Conservation (phyloP, 2,797 vertebrate species). For the Podargus strigoides region DNA sequence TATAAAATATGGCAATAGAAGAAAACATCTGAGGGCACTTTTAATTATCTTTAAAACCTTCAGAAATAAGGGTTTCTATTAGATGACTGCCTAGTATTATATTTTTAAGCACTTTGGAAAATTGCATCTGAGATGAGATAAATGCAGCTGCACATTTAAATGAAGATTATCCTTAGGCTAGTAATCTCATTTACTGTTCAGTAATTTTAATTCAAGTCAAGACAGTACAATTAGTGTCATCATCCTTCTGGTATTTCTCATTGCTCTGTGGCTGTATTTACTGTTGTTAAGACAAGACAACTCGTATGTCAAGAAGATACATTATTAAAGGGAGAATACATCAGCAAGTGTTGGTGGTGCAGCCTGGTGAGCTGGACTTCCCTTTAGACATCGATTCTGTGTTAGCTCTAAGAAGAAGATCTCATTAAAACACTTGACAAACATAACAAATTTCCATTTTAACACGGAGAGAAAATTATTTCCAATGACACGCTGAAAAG, state of each 20-base stretch:
- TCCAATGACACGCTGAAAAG: background rate
- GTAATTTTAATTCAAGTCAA: conserved; percentile 74
- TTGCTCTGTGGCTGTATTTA: conserved; percentile 79
- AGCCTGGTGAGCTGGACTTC: conserved; percentile 67
- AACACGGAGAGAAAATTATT: background rate
- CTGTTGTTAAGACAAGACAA: conserved; percentile 79
- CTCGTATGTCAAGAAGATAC: conserved; percentile 78
- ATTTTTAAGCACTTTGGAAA: conserved; percentile 63
- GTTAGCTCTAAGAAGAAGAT: background rate
- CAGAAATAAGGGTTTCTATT: conserved; percentile 50
- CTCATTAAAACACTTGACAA: background rate
- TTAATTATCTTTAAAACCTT: conserved; percentile 57
- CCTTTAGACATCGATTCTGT: background rate
- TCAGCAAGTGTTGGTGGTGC: conserved; percentile 61
- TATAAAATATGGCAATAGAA: background rate
- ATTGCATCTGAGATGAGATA: conserved; percentile 67
- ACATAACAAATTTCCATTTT: conserved; percentile 1
- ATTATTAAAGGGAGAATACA: conserved; percentile 74
- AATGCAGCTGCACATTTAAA: conserved; percentile 66
- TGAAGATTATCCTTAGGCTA: conserved; percentile 71
- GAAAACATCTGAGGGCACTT: background rate
- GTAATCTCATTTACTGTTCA: conserved; percentile 73
- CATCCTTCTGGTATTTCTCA: conserved; percentile 72
- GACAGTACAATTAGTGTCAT: conserved; percentile 76
- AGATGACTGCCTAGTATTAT: background rate